Evolutionary conservation across 2,888 invertebrate species (phyloP), one percentile per base, ranked within the genome.

Genomic region (Stegophylla sp.): DNA sequence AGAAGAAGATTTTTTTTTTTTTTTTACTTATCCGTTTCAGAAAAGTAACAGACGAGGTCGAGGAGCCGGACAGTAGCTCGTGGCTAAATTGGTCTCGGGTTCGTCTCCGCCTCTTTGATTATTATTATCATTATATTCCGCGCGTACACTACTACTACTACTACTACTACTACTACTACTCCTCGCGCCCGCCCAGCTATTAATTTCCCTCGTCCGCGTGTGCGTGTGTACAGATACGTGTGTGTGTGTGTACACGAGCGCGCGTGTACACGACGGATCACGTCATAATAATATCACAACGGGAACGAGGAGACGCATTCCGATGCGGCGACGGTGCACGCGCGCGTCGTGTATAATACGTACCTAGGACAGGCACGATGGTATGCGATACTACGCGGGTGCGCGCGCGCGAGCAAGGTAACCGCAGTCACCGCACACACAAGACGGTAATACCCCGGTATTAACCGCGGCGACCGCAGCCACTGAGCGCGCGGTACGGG

Each of bases 21-120:
- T 5, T 69, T n/a, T 53, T n/a, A n/a, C n/a, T n/a, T n/a, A n/a
- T n/a, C n/a, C n/a, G n/a, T n/a, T 5, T 61, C 26, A 3, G n/a
- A 17, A 59, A 73, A 17, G 7, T 15, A 67, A 59, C 53, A 53
- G 53, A 66, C 53, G 76, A 66, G 67, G 64, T 64, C 34, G 75
- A 66, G 26, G 75, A 66, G 26, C 41, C 76, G 76, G 76, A 76
- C 76, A 45, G 76, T 76, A 76, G 76, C 76, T 76, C 76, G 76
- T 76, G 76, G 76, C 76, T 67, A 76, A 76, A 76, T 76, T 45
- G 67, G 76, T 76, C 76, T 76, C 76, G 76, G 75, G 75, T 76
- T 43, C 64, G 26, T 67, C 56, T 76, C 76, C 76, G 76, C 76
- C 76, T 67, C 67, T 59, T 76, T 41, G 75, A 76, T 76, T 67